Percentiles rank a stretch among this genome's conserved stretches.
phyloP scores from a whole-genome alignment of 2,113 vertebrate genomes.

The Epinephelus cyanopodus region DNA sequence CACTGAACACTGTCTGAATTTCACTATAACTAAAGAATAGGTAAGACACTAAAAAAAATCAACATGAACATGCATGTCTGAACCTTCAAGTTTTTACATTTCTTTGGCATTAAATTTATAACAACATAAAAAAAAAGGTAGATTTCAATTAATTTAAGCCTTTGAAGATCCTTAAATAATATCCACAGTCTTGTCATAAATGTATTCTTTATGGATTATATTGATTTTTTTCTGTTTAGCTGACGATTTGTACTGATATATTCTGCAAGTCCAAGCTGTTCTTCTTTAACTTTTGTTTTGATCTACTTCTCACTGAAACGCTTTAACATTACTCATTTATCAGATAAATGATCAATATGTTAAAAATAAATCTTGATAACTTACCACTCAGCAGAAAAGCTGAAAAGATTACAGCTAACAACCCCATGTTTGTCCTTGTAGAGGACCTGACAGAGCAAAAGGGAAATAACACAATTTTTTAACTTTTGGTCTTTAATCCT shows the following conservation, averaged over 20 bases:
- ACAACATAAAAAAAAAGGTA: neutral
- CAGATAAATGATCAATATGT: neutral
- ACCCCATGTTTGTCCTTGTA: constrained; percentile 31
- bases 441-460: constrained; percentile 7
- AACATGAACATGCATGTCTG: no score
- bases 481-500: neutral
- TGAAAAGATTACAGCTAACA: constrained; percentile 28
- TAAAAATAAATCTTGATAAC: neutral
- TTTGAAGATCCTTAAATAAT: neutral
- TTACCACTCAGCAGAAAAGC: constrained; percentile 51
- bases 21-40: neutral
- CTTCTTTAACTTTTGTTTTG: neutral
- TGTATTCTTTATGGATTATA: neutral
- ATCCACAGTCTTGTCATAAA: neutral
- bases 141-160: neutral
- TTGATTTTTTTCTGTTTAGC: neutral
- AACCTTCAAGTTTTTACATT: no score
- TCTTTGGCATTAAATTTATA: no score
- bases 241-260: neutral
- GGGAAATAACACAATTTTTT: neutral
- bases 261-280: neutral
- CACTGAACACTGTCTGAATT: neutral
- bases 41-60: no score
- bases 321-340: neutral
- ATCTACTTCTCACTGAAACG: neutral